Conservation (phyloP, 2,113 vertebrate genomes). For the Pteropus alecto region DNA sequence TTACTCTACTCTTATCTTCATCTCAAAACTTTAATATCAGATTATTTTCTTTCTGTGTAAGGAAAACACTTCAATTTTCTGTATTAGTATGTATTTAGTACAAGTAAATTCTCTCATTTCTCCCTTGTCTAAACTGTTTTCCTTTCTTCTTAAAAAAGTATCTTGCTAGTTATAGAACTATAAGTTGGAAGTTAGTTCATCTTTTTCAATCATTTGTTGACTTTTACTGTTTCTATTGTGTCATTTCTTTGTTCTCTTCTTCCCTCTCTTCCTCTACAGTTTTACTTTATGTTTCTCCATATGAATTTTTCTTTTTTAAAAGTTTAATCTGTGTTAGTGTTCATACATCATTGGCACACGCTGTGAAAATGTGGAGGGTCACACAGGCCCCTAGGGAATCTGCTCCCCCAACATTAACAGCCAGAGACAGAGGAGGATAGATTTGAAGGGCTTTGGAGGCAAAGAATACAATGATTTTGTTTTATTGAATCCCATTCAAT, state of each 20-base stretch:
- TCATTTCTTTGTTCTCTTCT: neutral
- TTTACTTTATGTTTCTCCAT: neutral
- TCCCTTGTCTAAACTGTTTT: neutral
- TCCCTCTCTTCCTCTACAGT: too few relatives aligned
- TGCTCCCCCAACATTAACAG: fast-evolving
- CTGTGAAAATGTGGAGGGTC: neutral
- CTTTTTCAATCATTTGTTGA: neutral
- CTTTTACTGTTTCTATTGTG: neutral
- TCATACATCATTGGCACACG: neutral
- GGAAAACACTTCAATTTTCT: neutral
- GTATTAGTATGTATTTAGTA: too few relatives aligned
- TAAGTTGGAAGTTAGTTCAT: neutral
- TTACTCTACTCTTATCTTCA: neutral
- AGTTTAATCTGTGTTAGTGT: neutral
- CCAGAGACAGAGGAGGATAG: neutral
- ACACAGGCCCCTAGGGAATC: too few relatives aligned
- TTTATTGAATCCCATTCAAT: neutral
- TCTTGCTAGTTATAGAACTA: neutral
- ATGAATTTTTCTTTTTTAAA: neutral
- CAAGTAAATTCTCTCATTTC: neutral
- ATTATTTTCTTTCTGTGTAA: neutral
- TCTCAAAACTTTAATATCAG: neutral
- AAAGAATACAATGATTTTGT: neutral
- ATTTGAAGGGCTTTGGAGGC: neutral
- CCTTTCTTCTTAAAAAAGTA: neutral